phyloP scores from a whole-genome alignment of 1,140 invertebrate species.

The Drosophila sproati region DNA sequence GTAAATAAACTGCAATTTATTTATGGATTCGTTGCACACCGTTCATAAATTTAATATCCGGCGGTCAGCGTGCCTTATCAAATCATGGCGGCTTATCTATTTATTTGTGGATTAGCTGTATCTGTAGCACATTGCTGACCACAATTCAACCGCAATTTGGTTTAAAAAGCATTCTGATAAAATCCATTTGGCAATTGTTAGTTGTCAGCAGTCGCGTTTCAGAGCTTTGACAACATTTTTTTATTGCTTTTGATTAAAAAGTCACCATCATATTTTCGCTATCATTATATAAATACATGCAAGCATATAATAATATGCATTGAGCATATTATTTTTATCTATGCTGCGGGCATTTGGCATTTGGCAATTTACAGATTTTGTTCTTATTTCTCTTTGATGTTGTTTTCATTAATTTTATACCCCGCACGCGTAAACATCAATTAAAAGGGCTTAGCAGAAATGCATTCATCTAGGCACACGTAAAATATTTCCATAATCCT shows the following conservation, averaged over 20 bases:
- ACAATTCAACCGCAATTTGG: slow-evolving; percentile 16
- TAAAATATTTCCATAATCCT: background rate
- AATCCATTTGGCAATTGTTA: slow-evolving; percentile 31
- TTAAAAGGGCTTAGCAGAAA: background rate
- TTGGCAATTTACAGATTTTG: slow-evolving; percentile 62
- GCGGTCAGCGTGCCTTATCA: background rate
- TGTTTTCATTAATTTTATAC: slow-evolving; percentile 12
- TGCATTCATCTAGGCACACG: background rate
- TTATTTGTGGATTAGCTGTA: background rate
- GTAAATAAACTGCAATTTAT: background rate
- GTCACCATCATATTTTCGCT: slow-evolving; percentile 72
- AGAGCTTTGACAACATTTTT: slow-evolving; percentile 18
- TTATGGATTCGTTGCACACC: no score
- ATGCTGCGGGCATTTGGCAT: slow-evolving; percentile 26
- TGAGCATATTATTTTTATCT: slow-evolving; percentile 33
- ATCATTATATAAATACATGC: slow-evolving; percentile 33
- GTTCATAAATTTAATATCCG: no score
- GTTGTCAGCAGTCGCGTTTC: slow-evolving; percentile 17
- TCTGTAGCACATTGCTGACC: slow-evolving; percentile 20
- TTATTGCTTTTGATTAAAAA: slow-evolving; percentile 78
- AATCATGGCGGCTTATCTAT: background rate
- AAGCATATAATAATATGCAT: slow-evolving; percentile 4
- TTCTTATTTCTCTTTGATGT: slow-evolving; percentile 18
- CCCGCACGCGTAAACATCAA: background rate
- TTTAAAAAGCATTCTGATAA: slow-evolving; percentile 35